A percentile compares a stretch with the other conserved stretches of the same genome.
Conservation (phyloP, 1,140 invertebrate genomes). For the Penaeus japonicus region DNA sequence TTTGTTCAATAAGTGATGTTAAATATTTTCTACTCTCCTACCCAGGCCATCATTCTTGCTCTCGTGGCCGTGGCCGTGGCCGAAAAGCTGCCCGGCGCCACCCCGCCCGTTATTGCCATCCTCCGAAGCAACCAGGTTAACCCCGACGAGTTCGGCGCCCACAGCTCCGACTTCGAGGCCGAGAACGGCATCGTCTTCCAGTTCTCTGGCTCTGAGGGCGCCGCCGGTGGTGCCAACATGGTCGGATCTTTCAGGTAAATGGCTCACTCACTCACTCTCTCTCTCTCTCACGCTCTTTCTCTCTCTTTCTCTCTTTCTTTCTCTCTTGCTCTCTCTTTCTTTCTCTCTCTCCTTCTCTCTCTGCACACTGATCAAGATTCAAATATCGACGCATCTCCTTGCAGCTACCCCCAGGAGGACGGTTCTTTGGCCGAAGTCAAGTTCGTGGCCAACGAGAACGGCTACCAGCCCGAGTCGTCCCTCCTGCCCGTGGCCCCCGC, state of each 20-base stretch:
- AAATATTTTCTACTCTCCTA: not conserved
- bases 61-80: not conserved
- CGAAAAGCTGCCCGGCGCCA: not conserved
- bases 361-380: too few species aligned
- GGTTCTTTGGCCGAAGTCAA: not conserved
- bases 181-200: not conserved
- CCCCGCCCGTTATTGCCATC: not conserved
- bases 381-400: not conserved
- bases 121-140: not conserved
- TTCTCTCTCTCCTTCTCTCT: too few species aligned
- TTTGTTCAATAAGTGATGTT: not conserved
- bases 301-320: too few species aligned
- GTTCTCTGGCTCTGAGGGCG: not conserved
- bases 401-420: not conserved
- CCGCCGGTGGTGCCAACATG: not conserved
- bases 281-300: too few species aligned
- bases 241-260: not conserved
- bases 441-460: conserved; percentile 1
- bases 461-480: not conserved
- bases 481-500: not conserved
- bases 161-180: conserved; percentile 3
- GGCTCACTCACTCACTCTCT: too few species aligned
- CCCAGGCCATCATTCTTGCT: not conserved
- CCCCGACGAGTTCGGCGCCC: not conserved
- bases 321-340: too few species aligned